Evolutionary conservation across 1,140 invertebrate species (phyloP), one percentile per base, ranked within the genome.

Genomic region (Saccostrea glomerata): DNA sequence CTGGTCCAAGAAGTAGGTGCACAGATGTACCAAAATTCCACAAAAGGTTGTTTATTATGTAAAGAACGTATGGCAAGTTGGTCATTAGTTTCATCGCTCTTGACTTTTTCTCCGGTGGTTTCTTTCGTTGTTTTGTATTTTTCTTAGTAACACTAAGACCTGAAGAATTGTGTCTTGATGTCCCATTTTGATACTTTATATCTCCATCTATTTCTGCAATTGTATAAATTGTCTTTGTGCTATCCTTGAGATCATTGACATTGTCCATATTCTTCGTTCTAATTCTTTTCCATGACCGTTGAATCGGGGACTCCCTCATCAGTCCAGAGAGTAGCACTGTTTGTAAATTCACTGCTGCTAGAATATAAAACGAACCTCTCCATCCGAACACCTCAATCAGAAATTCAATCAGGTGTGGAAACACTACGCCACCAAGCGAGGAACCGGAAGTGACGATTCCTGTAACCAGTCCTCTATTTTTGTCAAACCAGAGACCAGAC

Each of bases 391-490:
- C 90, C 0, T 96, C 93, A n/a, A 98, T 96, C 1, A 98, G 95
- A 3, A 93, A 89, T 36, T 95, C 95, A 20, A 96, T 96, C 40
- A 98, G 93, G 15, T 93, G 92, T 11, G 25, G 97, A 97, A 87
- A 97, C 0, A 98, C 93, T 92, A 98, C 97, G 2, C 97, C 97
- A 0, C 96, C 96, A 47, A 98, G 97, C 23, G 98, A 98, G 0
- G 98, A 98, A 15, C 98, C 98, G 93, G 98, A 98, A 2, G 98
- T 98, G 0, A 97, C 97, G 63, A 99, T 97, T 13, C 98, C 98
- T 1, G 98, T 98, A 0, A 98, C 98, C 47, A 99, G 94, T 7
- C 98, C 98, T 77, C 98, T 95, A 96, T 97, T 97, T 94, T 97
- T 97, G 94, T 98, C 97, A 94, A 98, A 99, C 95, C 98, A 99